Conservation (phyloP, 2,797 vertebrate species). For the Buphagus erythrorhynchus region DNA sequence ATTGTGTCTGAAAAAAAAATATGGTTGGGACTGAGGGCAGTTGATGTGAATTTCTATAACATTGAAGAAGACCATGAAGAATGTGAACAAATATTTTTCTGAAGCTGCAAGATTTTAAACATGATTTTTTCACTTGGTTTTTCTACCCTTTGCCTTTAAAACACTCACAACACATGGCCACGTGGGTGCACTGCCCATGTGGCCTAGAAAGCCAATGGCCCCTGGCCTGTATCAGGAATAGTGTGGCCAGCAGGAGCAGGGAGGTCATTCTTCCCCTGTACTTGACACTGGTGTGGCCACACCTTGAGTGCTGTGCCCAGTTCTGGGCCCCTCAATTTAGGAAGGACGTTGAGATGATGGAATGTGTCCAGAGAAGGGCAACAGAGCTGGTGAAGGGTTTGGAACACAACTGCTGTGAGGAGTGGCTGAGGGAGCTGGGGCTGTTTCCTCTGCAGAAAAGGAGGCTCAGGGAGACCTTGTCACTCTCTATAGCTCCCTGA, state of each 20-base stretch:
- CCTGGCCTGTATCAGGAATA: background rate
- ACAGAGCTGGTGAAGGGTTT: background rate
- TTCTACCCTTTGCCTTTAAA: background rate
- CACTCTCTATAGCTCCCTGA: too few species aligned
- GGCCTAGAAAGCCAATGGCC: background rate
- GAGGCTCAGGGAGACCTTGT: background rate
- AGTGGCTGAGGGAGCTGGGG: background rate
- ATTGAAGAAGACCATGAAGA: background rate
- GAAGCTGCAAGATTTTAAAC: background rate
- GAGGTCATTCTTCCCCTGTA: background rate
- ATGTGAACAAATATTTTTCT: background rate
- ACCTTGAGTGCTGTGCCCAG: too few species aligned
- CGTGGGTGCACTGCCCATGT: rapidly evolving
- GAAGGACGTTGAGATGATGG: rapidly evolving
- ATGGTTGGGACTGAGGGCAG: background rate
- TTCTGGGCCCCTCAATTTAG: background rate
- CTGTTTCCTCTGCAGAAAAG: background rate
- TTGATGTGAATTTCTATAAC: background rate
- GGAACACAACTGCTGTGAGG: background rate
- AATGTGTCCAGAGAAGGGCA: background rate
- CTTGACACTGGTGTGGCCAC: background rate
- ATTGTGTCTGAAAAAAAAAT: background rate
- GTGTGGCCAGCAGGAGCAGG: background rate
- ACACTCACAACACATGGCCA: background rate
- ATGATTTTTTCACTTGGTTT: background rate